A percentile compares a stretch with the other conserved stretches of the same genome.
Conservation (phyloP, 1,140 invertebrate species). For the Homarus americanus region DNA sequence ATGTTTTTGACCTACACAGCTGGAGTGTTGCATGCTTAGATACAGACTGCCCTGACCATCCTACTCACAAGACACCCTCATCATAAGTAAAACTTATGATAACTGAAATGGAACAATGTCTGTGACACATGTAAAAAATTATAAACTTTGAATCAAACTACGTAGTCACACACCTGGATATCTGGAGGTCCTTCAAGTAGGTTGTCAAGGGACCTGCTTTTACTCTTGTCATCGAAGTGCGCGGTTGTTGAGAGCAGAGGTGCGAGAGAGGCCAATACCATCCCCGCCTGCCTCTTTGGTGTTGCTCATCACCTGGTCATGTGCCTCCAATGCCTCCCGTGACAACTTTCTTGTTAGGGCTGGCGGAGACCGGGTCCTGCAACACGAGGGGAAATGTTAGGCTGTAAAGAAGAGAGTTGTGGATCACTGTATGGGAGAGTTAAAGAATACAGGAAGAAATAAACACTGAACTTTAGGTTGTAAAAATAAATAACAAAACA, state of each 20-base stretch:
- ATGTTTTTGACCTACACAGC: no score
- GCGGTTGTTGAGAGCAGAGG: slow-evolving; percentile 91
- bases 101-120: no score
- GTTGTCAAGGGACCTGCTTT: slow-evolving; percentile 90
- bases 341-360: slow-evolving; percentile 68
- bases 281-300: slow-evolving; percentile 28
- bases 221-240: slow-evolving; percentile 88
- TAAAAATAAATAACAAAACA: no score
- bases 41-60: no score
- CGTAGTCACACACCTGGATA: slow-evolving; percentile 38
- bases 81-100: no score
- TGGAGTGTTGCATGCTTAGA: no score
- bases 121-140: no score
- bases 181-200: slow-evolving; percentile 82
- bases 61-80: no score
- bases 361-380: slow-evolving; percentile 71
- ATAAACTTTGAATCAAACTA: background rate
- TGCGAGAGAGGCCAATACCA: slow-evolving; percentile 84
- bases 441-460: no score
- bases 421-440: no score
- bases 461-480: no score
- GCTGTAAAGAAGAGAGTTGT: no score
- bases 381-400: background rate
- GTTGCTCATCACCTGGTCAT: slow-evolving; percentile 68
- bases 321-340: slow-evolving; percentile 73